Base-by-base conservation (phyloP, 1,140 invertebrate species). In the Bilobella aurantiaca region DNA sequence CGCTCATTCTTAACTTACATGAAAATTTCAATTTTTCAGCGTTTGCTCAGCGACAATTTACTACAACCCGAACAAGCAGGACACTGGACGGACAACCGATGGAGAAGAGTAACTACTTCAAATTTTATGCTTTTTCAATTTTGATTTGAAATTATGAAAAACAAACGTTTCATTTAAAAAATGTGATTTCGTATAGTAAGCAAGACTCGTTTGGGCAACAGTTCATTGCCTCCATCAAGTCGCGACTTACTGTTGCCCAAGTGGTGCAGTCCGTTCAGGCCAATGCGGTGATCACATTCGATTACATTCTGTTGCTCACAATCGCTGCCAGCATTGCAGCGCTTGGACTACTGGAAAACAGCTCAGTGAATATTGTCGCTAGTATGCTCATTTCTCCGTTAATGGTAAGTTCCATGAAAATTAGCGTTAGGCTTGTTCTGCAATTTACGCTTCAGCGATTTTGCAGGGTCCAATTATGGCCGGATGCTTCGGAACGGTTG, bases 341-440 rank as follows among this genome's bases (percentile, higher is more conserved):
- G 5, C 79, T 91, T 61, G 89, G 89, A 16, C 77, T 93, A 32
- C 80, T 89, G 1, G 89, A 93, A 75, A 86, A 89, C 74, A 90
- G 84, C 70, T 84, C 88, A 1, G 87, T 90, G 1, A 86, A 89
- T 73, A 84, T 92, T 61, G 88, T 91, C 28, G 89, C 90, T 21
- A 88, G 87, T 53, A 93, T 93, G 90, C 78, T 93, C 66, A 87
- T 92, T 1, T 91, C 89, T 1, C 90, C 90, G 0, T 79, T 92
- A 1, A 93, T 92, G 89, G 85, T 67, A 60, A 42, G n/a, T 8
- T 58, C 8, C 18, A 42, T 8, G 34, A 12, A 42, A 8, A 12
- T 42, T 42, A 42, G 34, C 34, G n/a, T n/a, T 42, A 42, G 18
- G 34, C 8, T 12, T 8, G 34, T 8, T 12, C 34, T 42, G 34